Evolutionary conservation across 2,797 vertebrate species (phyloP), one percentile per base, ranked within the genome.

Genomic region (Peromyscus melanophrys): DNA sequence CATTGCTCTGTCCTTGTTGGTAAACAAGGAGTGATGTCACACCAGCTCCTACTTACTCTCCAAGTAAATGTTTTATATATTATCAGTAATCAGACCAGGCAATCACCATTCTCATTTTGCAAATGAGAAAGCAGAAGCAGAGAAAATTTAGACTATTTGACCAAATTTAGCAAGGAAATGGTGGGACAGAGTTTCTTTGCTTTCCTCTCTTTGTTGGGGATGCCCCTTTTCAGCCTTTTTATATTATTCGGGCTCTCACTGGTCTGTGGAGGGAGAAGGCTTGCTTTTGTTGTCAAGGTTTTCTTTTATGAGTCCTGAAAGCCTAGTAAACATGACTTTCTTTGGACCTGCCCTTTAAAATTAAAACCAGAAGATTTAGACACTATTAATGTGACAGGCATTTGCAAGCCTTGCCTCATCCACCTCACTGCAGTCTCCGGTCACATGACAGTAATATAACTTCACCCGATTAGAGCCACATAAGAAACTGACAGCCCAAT

Each of bases 301-400:
- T 92, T 92, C 77, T 92, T 96, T 96, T 97, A 90, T 69, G 89
- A 87, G 75, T 92, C 95, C 92, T 93, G 90, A 96, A 97, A 98
- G 94, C 89, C 92, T 93, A 90, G 80, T 96, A 95, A 97, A 96
- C 93, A 92, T 65, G 87, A 84, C 87, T 95, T 94, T 94, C 81
- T 95, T 90, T 93, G 96, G 77, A 91, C 49, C 73, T 96, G 59
- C 92, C 81, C 95, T 97, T 97, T 96, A 97, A 97, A 97, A 96
- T 97, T 85, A 97, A 97, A 96, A 96, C 78, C 93, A 61, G 94
- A 96, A 97, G 97, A 98, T 96, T 96, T 95, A 95, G 89, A 86
- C 93, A 96, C 84, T 95, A 49, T 92, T 97, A 94, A 93, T 90
- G 80, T 89, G 96, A 97, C 88, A 96, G 86, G 81, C 96, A 95